Conservation (phyloP, 2,888 invertebrate species). For the Tachina fera region DNA sequence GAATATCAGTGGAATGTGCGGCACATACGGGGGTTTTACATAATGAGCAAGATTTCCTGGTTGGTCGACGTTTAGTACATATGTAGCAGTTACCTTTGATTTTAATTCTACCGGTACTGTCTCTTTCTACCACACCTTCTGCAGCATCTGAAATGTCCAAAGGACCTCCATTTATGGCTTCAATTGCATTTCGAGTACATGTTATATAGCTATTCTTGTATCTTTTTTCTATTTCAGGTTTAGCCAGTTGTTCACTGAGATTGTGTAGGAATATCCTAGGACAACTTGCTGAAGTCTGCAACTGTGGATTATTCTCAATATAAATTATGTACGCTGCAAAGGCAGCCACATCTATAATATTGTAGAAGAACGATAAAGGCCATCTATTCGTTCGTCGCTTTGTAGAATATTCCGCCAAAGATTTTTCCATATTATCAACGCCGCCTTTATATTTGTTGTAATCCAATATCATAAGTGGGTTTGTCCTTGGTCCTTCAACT, state of each 20-base stretch:
- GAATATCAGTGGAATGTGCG: not conserved
- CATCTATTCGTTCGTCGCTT: not conserved
- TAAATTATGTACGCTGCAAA: not conserved
- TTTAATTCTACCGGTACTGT: not conserved
- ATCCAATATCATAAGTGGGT: not conserved
- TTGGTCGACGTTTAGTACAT: slow-evolving; percentile 9
- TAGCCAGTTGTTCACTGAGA: not conserved
- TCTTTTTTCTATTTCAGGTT: not conserved
- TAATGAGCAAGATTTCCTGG: not conserved
- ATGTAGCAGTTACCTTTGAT: slow-evolving; percentile 1
- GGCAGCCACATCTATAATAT: not conserved
- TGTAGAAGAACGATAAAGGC: not conserved
- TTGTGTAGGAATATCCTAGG: not conserved
- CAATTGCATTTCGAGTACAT: not conserved
- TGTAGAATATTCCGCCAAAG: not conserved
- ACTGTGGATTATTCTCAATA: not conserved
- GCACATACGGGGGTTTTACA: not conserved
- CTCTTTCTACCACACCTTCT: not conserved
- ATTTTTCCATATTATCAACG: not conserved
- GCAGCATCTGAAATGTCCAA: not conserved
- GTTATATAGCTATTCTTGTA: not conserved
- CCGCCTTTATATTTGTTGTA: not conserved
- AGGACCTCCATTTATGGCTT: not conserved
- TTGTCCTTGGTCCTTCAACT: not conserved
- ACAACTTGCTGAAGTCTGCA: not conserved